Conservation (phyloP, 92 coral and sea anemone genomes). For the Porites cylindrica region DNA sequence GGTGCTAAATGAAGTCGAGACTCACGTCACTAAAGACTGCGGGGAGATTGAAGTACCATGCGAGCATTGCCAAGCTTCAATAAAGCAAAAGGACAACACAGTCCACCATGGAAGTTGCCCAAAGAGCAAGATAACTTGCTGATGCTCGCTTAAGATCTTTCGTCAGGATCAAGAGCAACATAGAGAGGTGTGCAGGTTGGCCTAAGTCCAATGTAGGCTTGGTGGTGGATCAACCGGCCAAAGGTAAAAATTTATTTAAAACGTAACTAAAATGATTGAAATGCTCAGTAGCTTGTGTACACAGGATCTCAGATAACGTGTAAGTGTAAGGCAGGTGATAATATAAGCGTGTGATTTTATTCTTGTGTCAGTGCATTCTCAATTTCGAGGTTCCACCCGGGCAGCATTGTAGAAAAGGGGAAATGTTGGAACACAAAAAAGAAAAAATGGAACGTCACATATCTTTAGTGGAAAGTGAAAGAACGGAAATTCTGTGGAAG, state of each 20-base stretch:
- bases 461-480: conserved; percentile 37
- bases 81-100: conserved; percentile 17
- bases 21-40: neutral
- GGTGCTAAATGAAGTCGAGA: neutral
- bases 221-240: conserved; percentile 6
- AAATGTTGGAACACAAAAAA: conserved; percentile 18
- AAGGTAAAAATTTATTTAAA: conserved; percentile 13
- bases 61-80: conserved; percentile 4
- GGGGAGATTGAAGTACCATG: neutral
- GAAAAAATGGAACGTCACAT: conserved; percentile 29
- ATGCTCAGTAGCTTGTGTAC: neutral
- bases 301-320: too few relatives aligned
- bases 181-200: conserved; percentile 22
- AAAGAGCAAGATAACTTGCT: neutral
- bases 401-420: conserved; percentile 34
- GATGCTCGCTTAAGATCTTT: neutral
- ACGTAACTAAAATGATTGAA: conserved; percentile 14
- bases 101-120: conserved; percentile 9
- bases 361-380: too few relatives aligned
- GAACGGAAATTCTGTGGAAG: conserved; percentile 24
- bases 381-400: neutral
- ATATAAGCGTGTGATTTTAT: too few relatives aligned
- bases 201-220: conserved; percentile 6
- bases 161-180: conserved; percentile 19
- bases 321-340: too few relatives aligned